Evolutionary conservation across 2,113 vertebrate genomes (phyloP).

Genomic region (Dipodomys spectabilis): DNA sequence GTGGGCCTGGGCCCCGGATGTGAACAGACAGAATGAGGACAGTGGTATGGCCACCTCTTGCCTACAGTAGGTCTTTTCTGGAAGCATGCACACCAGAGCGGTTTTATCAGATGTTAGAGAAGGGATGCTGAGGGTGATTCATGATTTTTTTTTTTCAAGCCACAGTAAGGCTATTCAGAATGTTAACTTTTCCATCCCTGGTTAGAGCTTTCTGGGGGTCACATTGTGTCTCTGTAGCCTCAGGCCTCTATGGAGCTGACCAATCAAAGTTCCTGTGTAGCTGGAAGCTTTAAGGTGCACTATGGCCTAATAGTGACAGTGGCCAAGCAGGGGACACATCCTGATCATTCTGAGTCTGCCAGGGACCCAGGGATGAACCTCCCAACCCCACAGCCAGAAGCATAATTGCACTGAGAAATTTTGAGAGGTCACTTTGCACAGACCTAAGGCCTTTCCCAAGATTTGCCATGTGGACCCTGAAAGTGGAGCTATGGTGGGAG

Average conservation of each 20-base stretch:
- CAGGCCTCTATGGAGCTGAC: neutral
- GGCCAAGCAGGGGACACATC: neutral
- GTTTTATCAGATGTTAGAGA: neutral
- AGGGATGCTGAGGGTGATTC: conserved; percentile 3
- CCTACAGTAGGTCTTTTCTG: neutral
- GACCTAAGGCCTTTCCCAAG: conserved; percentile 25
- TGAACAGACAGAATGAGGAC: neutral
- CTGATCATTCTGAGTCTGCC: neutral
- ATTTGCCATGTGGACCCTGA: neutral
- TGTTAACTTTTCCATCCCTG: neutral
- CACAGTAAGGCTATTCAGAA: neutral
- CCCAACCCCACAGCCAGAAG: neutral
- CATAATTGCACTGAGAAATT: conserved; percentile 64
- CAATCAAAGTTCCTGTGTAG: neutral
- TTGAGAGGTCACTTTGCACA: neutral
- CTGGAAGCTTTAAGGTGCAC: neutral
- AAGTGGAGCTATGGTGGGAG: neutral
- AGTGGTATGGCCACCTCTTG: neutral
- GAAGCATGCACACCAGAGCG: neutral
- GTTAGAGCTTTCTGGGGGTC: neutral
- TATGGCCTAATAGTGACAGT: neutral
- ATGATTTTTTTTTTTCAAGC: neutral
- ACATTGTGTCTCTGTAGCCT: neutral
- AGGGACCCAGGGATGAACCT: neutral
- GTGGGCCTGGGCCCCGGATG: neutral